phyloP scores from a whole-genome alignment of 2,888 invertebrate genomes.

The Pseudanteris insignis region DNA sequence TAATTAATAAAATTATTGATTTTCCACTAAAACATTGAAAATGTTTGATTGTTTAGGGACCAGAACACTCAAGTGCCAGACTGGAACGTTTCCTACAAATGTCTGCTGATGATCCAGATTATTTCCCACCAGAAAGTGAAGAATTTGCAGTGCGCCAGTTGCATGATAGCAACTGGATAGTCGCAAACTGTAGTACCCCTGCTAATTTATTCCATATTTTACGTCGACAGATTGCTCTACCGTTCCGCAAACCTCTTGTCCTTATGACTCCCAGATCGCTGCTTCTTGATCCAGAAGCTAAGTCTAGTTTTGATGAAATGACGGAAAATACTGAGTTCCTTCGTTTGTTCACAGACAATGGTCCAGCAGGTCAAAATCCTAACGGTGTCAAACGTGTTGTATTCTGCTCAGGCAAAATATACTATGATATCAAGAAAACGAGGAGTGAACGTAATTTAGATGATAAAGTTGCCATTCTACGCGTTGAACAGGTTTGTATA shows the following conservation, averaged over 20 bases:
- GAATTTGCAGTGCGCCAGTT: slow-evolving; percentile 94
- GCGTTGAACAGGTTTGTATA: slow-evolving; percentile 69
- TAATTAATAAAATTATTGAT: too few relatives aligned
- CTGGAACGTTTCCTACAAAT: slow-evolving; percentile 94
- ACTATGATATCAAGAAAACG: slow-evolving; percentile 87
- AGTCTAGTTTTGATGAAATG: slow-evolving; percentile 95
- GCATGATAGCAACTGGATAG: slow-evolving; percentile 97
- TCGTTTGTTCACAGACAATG: slow-evolving; percentile 83
- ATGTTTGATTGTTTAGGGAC: too few relatives aligned
- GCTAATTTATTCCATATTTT: slow-evolving; percentile 97
- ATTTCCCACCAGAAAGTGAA: slow-evolving; percentile 90
- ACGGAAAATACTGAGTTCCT: slow-evolving; percentile 82
- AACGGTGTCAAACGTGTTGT: slow-evolving; percentile 81
- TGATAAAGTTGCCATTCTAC: slow-evolving; percentile 65
- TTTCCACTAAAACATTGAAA: too few relatives aligned
- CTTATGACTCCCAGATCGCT: slow-evolving; percentile 98
- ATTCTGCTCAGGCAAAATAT: slow-evolving; percentile 93
- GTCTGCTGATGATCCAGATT: slow-evolving; percentile 96
- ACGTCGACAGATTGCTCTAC: slow-evolving; percentile 92
- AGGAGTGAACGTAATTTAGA: slow-evolving; percentile 78
- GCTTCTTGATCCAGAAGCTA: slow-evolving; percentile 93
- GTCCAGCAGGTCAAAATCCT: slow-evolving; percentile 74
- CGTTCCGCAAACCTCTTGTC: slow-evolving; percentile 98
- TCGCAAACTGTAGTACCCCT: slow-evolving; percentile 95
- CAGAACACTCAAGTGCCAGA: slow-evolving; percentile 93